Evolutionary conservation across 2,888 invertebrate genomes (phyloP), one percentile per base, ranked within the genome.

Genomic region (Blastobasis adustella): DNA sequence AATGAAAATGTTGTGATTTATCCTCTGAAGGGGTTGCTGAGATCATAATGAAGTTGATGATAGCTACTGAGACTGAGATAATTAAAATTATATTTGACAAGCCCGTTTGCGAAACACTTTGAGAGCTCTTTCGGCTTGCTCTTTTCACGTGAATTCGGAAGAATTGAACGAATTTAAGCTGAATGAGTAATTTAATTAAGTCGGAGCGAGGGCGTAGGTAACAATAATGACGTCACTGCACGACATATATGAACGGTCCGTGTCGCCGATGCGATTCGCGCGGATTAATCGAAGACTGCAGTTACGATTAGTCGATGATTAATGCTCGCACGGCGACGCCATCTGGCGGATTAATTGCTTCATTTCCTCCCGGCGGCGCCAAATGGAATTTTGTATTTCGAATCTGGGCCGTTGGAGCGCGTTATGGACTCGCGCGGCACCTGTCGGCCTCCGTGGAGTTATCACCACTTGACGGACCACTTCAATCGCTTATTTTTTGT

Each of bases 301-400:
- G 87, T 82, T 81, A 82, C 84, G 85, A 86, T 88, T 87, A 87
- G 86, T 80, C 80, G 79, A 86, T 88, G 88, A 88, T 87, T 87
- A 86, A 88, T 87, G 78, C 80, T 81, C 83, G 83, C 76, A 82
- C 83, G 82, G 82, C 79, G 79, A 76, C 82, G 85, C 87, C 87
- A 87, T 87, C 88, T 87, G 86, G 84, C 75, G 83, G 77, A 87
- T 87, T 87, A 88, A 88, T 88, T 87, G 88, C 81, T 87, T 87
- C 86, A 87, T 88, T 88, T 88, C 88, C 88, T 82, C 79, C 78
- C 79, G 80, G 80, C 81, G 78, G 83, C 73, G 75, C 80, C 80
- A 78, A 86, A 86, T 86, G 84, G 79, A 86, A 87, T 86, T 87
- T 86, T 82, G 85, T 82, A 81, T 83, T 81, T 79, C 80, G 79